A percentile compares a stretch with the other conserved stretches of the same genome.
These are phyloP conservation scores for Scolopax rusticola DNA, from an alignment of 2,797 vertebrate genomes.

Conservation along the genomic window DNA sequence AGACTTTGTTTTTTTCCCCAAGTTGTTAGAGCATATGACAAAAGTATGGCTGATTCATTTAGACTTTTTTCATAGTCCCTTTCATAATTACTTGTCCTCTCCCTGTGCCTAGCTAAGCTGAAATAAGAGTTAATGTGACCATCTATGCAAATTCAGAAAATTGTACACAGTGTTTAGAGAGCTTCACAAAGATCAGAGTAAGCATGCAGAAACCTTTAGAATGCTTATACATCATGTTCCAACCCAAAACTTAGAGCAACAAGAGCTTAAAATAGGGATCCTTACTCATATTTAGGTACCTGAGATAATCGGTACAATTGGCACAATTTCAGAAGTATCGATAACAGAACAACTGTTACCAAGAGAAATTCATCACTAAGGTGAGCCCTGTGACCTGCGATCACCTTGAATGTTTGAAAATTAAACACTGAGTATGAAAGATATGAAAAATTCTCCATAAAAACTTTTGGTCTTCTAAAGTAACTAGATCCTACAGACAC, in stretches of 20 bases:
- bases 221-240: neutral
- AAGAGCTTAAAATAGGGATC: neutral
- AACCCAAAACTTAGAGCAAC: neutral
- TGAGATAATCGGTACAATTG: neutral
- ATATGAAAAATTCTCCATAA: neutral
- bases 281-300: neutral
- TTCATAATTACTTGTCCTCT: neutral
- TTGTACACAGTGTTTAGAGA: neutral
- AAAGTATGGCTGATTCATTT: neutral
- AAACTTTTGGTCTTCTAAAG: neutral
- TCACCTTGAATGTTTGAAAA: neutral
- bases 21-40: neutral
- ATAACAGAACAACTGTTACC: neutral
- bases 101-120: neutral
- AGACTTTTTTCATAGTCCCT: neutral
- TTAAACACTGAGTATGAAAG: neutral
- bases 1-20: fast-evolving
- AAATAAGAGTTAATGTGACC: neutral
- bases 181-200: neutral
- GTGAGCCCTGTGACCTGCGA: neutral
- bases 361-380: neutral
- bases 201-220: neutral
- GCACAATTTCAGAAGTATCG: neutral
- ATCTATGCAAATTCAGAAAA: neutral
- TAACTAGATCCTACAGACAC: neutral